Conservation (phyloP, 2,888 invertebrate genomes). For the Melinaea marsaeus region DNA sequence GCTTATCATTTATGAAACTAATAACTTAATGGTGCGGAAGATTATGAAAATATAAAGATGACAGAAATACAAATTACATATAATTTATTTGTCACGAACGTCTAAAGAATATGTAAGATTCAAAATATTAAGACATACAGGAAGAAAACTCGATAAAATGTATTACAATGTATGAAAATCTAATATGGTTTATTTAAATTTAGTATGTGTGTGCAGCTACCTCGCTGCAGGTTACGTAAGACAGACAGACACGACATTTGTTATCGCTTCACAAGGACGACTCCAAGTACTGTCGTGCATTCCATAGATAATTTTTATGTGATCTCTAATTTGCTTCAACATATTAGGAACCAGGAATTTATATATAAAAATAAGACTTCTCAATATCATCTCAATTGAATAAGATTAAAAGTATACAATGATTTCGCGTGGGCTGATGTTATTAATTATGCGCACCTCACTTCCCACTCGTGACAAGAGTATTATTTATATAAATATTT, state of each 20-base stretch:
- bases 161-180: not conserved
- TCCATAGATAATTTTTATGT: conserved; percentile 59
- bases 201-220: conserved; percentile 13
- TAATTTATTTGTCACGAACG: no score
- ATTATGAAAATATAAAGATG: no score
- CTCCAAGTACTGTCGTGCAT: conserved; percentile 49
- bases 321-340: conserved; percentile 24
- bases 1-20: no score
- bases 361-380: not conserved
- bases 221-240: conserved; percentile 45
- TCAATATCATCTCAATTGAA: no score
- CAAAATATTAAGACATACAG: conserved; percentile 1
- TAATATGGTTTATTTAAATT: not conserved
- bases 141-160: not conserved
- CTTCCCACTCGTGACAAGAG: conserved; percentile 24
- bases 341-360: conserved; percentile 1
- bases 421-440: conserved; percentile 24
- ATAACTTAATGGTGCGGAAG: no score
- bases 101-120: no score
- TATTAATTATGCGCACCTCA: conserved; percentile 22
- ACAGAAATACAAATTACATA: no score
- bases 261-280: conserved; percentile 66
- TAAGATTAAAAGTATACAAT: not conserved
- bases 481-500: conserved; percentile 18
- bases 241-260: conserved; percentile 44